Evolutionary conservation across 2,888 invertebrate species (phyloP), one percentile per base, ranked within the genome.

Genomic region (Caenorhabditis virilis): DNA sequence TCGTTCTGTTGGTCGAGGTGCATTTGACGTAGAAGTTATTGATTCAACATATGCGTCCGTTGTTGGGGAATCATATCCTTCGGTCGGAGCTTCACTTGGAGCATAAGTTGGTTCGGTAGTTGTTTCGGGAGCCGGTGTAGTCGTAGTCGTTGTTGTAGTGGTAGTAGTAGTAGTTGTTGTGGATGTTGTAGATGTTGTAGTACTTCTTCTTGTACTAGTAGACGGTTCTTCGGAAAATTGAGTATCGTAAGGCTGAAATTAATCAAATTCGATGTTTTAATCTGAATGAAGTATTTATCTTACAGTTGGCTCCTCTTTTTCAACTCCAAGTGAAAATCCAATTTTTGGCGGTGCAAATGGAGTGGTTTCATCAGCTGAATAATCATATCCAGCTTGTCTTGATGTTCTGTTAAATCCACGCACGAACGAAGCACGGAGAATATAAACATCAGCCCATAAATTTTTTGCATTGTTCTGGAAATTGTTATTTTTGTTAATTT

Each of bases 371-470:
- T 59, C 59, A 2, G 33, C 11, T 1, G 55, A 55, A 27, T 59
- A 64, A 18, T 60, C 65, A 45, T 65, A 60, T 9, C 65, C 65
- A 26, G 65, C 65, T 38, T 65, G 65, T 52, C 65, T 53, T 35
- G 56, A 49, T 16, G 65, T 60, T 33, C 58, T 41, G 25, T 64
- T 64, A 43, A 39, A 48, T 22, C 50, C 50, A 23, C 51, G 47
- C 6, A 30, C 5, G 22, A 58, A 49, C 4, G 65, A 55, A n/a
- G 42, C 35, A n/a, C 59, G 51, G 1, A 65, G 43, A 39, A 52
- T 50, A 41, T 59, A 55, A 25, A 65, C 59, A 35, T 65, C 65
- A 2, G 49, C 49, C 65, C 65, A 65, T 16, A 65, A 36, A 15
- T 7, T 22, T 39, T 65, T 65, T 1, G 65, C 65, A 26, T 43